Evolutionary conservation across 2,888 invertebrate genomes (phyloP), one percentile per base, ranked within the genome.

Genomic region (Zootermopsis nevadensis): DNA sequence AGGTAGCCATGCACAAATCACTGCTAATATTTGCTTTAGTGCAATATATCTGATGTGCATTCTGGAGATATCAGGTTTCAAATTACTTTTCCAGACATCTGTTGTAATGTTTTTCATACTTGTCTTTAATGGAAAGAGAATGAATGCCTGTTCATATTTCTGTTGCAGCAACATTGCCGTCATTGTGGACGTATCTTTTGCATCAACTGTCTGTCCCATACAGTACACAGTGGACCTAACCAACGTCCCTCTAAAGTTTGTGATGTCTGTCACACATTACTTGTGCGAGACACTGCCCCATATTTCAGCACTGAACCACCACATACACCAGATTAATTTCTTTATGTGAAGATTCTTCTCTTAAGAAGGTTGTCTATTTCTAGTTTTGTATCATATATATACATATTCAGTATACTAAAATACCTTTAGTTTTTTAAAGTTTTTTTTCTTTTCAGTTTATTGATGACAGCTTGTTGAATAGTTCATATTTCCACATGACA

Each of bases 111-210:
- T 48, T 48, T 48, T 48, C 15, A 48, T 48, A 48, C 3, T 48
- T 48, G 48, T 48, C 48, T 1, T 48, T 15, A 48, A 19, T 48
- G 19, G 19, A 19, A 48, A 48, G 19, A 1, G 1, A 48, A 19
- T 48, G 48, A 48, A 8, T 48, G 48, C 48, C 19, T 48, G 15
- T 48, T 48, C 48, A 48, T 19, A 80, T 84, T 86, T 48, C 48
- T 48, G 55, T 86, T 88, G 48, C 89, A 96, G 95, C 92, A 94
- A 87, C 96, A 97, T 91, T 98, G 98, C 89, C 94, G 95, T 81
- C 99, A 99, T 91, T 99, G 99, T 91, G 99, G 98, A 38, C 95
- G 96, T 89, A 96, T 99, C 87, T 99, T 98, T 92, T 99, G 99
- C 91, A 91, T 91, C 82, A 91, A 93, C 86, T 99, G 99, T 91